phyloP scores from a whole-genome alignment of 2,113 vertebrate genomes.

The Hemibagrus wyckioides region DNA sequence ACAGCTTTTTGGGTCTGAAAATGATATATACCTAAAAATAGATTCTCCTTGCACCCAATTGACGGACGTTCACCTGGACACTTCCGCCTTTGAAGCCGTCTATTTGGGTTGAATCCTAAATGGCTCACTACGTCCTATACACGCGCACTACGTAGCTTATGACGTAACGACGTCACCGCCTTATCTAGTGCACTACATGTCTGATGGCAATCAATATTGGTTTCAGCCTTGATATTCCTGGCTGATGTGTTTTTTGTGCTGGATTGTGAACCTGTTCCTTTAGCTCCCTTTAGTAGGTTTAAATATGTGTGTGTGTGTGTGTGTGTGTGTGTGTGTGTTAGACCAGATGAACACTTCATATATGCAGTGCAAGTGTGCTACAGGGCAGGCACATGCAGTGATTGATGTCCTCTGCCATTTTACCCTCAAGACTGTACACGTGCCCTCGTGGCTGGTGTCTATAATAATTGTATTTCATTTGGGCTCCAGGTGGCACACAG shows the following conservation, averaged over 20 bases:
- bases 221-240: background rate
- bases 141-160: background rate
- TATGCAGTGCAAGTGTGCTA: background rate
- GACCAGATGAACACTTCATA: background rate
- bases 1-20: background rate
- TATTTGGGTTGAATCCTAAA: background rate
- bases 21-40: background rate
- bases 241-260: background rate
- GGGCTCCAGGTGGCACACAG: background rate
- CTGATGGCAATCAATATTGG: background rate
- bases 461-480: constrained; percentile 16
- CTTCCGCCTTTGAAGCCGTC: background rate
- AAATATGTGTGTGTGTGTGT: background rate
- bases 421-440: background rate
- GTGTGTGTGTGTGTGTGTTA: background rate
- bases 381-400: background rate
- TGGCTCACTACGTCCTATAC: background rate
- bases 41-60: background rate
- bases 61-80: background rate
- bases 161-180: background rate
- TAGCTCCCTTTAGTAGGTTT: background rate
- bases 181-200: background rate
- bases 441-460: background rate
- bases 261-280: background rate
- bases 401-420: background rate